These are phyloP conservation scores for Cacatua alba DNA, from an alignment of 2,113 vertebrate species.

Conservation along the genomic window DNA sequence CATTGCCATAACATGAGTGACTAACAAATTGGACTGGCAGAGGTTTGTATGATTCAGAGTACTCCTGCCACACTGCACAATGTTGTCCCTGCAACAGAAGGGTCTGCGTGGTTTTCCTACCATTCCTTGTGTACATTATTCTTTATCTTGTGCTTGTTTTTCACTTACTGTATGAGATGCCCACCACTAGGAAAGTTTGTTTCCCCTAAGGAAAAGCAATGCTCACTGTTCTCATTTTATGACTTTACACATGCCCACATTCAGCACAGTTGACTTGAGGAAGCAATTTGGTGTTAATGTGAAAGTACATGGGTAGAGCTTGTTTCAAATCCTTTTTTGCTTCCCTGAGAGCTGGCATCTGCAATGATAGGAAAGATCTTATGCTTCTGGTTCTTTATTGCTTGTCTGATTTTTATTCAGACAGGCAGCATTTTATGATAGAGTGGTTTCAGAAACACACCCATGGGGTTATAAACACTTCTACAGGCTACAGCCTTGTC, in stretches of 20 bases:
- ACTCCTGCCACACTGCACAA: not conserved
- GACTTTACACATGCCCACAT: not conserved
- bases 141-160: not conserved
- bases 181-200: not conserved
- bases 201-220: not conserved
- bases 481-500: not conserved
- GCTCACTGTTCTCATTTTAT: not conserved
- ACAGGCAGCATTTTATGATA: not conserved
- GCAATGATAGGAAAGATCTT: not conserved
- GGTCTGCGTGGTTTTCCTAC: not conserved
- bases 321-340: not conserved
- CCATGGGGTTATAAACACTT: not conserved
- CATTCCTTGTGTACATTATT: not conserved
- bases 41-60: not conserved
- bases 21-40: not conserved
- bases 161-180: not conserved
- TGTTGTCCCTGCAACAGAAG: accelerated
- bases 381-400: not conserved
- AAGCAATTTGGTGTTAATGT: not conserved
- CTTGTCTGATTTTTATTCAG: not conserved
- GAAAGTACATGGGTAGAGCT: not conserved
- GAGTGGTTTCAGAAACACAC: not conserved
- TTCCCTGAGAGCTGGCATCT: not conserved
- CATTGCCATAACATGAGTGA: not conserved
- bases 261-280: not conserved